phyloP scores from a whole-genome alignment of 35 echinoderm and acorn worm genomes.

The Heliocidaris erythrogramma region DNA sequence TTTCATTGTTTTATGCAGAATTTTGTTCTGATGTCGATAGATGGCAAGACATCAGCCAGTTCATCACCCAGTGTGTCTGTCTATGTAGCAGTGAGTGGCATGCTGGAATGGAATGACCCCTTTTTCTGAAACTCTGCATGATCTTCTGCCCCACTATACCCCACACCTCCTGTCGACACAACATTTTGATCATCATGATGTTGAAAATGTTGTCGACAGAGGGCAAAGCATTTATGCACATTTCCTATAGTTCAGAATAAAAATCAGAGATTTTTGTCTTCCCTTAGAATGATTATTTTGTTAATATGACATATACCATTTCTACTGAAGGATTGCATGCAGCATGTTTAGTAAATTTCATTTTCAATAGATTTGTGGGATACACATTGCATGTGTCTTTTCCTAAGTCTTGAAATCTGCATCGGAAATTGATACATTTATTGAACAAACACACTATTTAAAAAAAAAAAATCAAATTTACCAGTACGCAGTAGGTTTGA shows the following conservation, averaged over 20 bases:
- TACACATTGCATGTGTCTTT: background rate
- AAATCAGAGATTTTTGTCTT: background rate
- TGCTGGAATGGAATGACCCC: conserved; percentile 26
- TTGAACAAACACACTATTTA: no score
- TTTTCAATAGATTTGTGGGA: background rate
- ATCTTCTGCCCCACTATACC: no score
- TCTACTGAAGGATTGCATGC: background rate
- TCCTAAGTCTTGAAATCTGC: background rate
- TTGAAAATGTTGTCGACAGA: background rate
- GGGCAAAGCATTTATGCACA: background rate
- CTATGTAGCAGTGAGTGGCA: conserved; percentile 49
- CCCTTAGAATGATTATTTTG: background rate
- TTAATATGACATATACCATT: no score
- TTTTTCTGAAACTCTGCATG: background rate
- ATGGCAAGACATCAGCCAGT: background rate
- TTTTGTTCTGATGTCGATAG: conserved; percentile 39
- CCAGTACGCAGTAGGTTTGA: no score
- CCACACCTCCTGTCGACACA: no score
- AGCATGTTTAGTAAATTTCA: background rate
- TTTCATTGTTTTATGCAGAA: conserved; percentile 12
- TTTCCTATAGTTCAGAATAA: background rate
- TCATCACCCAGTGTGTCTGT: background rate
- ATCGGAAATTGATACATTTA: no score
- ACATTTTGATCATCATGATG: background rate
- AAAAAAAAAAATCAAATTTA: no score